phyloP scores from a whole-genome alignment of 2,113 vertebrate species.

The Scolopax mira region DNA sequence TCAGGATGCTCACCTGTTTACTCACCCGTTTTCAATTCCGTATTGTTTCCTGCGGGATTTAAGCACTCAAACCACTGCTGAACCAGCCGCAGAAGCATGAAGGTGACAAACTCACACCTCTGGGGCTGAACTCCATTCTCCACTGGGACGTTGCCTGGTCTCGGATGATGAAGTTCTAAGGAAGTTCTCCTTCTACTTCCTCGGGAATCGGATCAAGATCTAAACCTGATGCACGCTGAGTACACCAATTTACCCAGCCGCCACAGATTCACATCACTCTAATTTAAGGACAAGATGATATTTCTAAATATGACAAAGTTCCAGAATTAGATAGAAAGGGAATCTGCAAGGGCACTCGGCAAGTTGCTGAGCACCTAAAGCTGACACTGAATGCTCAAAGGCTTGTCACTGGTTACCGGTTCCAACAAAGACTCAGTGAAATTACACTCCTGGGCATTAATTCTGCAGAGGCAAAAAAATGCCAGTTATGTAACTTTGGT shows the following conservation, averaged over 20 bases:
- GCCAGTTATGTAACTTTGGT: neutral
- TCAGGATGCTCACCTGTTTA: neutral
- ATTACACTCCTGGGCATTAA: neutral
- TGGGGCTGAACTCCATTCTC: neutral
- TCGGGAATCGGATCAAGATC: neutral
- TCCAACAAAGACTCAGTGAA: neutral
- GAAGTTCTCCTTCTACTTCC: neutral
- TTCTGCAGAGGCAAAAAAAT: neutral
- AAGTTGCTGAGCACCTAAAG: neutral
- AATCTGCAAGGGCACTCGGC: neutral
- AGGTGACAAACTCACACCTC: neutral
- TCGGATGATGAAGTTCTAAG: neutral
- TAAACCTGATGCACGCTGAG: neutral
- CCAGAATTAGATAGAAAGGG: neutral
- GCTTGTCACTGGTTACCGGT: rapidly evolving
- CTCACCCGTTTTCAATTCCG: neutral
- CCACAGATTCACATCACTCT: neutral
- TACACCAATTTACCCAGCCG: neutral
- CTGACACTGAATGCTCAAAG: neutral
- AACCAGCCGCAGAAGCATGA: neutral
- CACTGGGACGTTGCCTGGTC: neutral
- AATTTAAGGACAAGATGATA: neutral
- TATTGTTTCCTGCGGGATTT: neutral
- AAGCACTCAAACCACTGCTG: neutral
- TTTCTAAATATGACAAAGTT: neutral